Conservation (phyloP, 2,888 invertebrate species). For the Ellobium chinense region DNA sequence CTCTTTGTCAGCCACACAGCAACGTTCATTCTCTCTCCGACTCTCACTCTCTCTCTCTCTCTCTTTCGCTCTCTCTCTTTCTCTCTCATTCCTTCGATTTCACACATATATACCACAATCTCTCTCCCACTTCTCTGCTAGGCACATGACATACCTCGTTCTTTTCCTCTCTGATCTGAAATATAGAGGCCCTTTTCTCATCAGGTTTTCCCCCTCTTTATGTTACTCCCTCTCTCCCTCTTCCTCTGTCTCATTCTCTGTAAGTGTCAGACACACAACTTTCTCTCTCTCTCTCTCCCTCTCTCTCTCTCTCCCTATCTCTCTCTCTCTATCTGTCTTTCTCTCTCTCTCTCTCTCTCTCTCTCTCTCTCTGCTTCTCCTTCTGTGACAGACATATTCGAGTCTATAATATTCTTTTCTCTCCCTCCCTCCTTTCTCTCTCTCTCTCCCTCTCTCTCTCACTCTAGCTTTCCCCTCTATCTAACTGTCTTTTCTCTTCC, state of each 20-base stretch:
- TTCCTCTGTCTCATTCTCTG: background rate
- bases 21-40: background rate
- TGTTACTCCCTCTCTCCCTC: background rate
- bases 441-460: slow-evolving; percentile 6
- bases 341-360: background rate
- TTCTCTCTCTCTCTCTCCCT: background rate
- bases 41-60: background rate
- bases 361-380: background rate
- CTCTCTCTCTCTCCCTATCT: background rate
- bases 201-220: no score
- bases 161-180: no score
- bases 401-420: no score
- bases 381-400: no score
- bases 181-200: no score
- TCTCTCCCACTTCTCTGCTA: background rate
- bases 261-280: background rate
- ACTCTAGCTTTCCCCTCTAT: background rate
- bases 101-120: background rate
- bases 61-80: background rate
- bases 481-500: background rate
- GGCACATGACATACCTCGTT: no score
- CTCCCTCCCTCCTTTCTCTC: background rate
- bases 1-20: background rate
- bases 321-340: background rate
- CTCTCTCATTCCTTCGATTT: background rate